Percentiles rank a stretch among this genome's conserved stretches.
These are phyloP conservation scores for Ariolimax columbianus DNA, from an alignment of 2,888 invertebrate species.

Conservation along the genomic window DNA sequence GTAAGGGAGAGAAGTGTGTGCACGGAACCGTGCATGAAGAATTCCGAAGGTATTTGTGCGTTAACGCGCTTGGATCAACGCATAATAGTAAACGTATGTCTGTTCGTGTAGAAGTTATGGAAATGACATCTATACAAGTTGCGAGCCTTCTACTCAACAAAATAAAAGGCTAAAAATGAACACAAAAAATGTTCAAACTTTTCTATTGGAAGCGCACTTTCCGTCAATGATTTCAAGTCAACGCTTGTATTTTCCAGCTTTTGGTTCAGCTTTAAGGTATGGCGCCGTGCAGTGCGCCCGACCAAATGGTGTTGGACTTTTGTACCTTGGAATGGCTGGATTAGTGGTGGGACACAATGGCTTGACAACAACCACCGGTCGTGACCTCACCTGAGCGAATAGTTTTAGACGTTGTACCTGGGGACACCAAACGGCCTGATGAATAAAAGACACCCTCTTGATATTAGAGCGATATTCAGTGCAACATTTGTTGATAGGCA, in stretches of 20 bases:
- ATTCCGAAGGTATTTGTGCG: not conserved
- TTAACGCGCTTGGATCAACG: not conserved
- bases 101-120: not conserved
- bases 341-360: not conserved
- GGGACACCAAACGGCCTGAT: not conserved
- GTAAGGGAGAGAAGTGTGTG: not conserved
- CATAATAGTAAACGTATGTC: not conserved
- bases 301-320: constrained; percentile 1
- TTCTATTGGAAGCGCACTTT: not conserved
- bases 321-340: not conserved
- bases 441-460: not conserved
- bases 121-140: not conserved
- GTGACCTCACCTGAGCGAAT: not conserved
- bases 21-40: not conserved
- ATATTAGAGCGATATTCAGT: not conserved
- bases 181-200: not conserved
- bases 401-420: not conserved
- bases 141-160: not conserved
- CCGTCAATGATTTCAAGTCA: not conserved
- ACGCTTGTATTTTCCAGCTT: not conserved
- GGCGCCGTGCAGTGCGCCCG: not conserved
- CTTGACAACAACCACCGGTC: not conserved
- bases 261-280: not conserved
- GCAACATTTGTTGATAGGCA: not conserved
- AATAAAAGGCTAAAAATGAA: no score